Base-by-base conservation (phyloP, 2,888 invertebrate species). In the Eledone cirrhosa region DNA sequence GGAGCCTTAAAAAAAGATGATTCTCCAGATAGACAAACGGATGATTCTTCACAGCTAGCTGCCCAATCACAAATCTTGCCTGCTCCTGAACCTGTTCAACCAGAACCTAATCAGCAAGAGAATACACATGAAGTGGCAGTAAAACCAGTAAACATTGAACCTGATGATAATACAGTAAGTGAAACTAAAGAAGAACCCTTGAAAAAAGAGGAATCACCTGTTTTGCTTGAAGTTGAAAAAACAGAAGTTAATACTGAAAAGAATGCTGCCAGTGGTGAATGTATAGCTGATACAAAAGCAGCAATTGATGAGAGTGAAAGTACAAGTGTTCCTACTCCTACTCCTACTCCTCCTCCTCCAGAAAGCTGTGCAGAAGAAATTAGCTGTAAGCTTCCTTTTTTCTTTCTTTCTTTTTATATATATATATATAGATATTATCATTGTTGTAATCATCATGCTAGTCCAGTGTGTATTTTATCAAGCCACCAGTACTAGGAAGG, bases 251-350 rank as follows among this genome's bases (percentile, higher is more conserved):
- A 41, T 41, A 41, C 41, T 41, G 41, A 41, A 41, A 41, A 41
- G 41, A 41, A 41, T 41, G 41, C 11, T 41, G 41, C 11, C 41
- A 11, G 41, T 41, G 41, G 41, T 41, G 41, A 41, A 41, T 8
- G 0, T 41, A 2, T 41, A 8, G 5, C 41, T 41, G 41, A 41
- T 8, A 41, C 41, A 3, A 41, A 41, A 41, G 41, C 11, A 72
- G 33, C 31, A 72, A 33, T 41, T 33, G 72, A 72, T 72, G 72
- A 72, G 22, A 72, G 41, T n/a, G 72, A 72, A 41, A 41, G 33
- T 72, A 31, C 33, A n/a, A 31, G 33, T 13, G 72, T 72, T 31
- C 22, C 29, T n/a, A n/a, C 72, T 31, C 72, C 41, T 22, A n/a
- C n/a, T n/a, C n/a, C n/a, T n/a, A n/a, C n/a, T n/a, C n/a, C 29